Conservation (phyloP, 2,113 vertebrate genomes). For the Chlamydotis undulata region DNA sequence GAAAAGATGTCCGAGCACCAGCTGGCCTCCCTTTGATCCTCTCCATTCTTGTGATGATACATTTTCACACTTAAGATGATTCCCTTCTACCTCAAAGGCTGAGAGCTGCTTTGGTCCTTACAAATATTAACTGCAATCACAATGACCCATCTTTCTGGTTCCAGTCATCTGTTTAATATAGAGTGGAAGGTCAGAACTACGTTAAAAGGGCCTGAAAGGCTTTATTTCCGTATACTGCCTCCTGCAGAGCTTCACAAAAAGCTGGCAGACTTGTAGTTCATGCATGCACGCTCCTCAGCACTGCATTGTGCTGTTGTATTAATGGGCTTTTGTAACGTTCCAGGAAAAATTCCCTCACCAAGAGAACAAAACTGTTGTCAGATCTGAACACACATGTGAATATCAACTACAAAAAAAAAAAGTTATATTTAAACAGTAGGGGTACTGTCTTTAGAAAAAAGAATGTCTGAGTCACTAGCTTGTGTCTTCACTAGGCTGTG, state of each 20-base stretch:
- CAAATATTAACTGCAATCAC: constrained; percentile 70
- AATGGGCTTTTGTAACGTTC: constrained; percentile 69
- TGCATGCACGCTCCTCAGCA: constrained; percentile 69
- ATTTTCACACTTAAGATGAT: constrained; percentile 72
- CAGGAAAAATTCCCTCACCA: constrained; percentile 67
- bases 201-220: constrained; percentile 62
- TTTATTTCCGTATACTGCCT: constrained; percentile 60
- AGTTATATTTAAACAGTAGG: constrained; percentile 22
- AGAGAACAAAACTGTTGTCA: constrained; percentile 64
- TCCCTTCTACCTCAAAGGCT: constrained; percentile 68
- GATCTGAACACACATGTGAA: constrained; percentile 56
- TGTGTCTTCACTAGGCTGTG: not conserved
- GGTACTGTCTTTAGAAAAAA: not conserved
- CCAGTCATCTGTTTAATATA: constrained; percentile 71
- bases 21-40: constrained; percentile 70
- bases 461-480: not conserved
- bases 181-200: constrained; percentile 68
- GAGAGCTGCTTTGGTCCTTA: constrained; percentile 67
- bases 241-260: constrained; percentile 71
- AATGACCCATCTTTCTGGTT: constrained; percentile 71
- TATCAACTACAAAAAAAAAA: constrained; percentile 33
- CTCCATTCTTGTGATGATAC: constrained; percentile 68
- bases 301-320: constrained; percentile 45
- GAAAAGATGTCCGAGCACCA: constrained; percentile 69
- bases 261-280: constrained; percentile 69